Conservation (phyloP, 2,113 vertebrate genomes). For the Heloderma charlesbogerti region DNA sequence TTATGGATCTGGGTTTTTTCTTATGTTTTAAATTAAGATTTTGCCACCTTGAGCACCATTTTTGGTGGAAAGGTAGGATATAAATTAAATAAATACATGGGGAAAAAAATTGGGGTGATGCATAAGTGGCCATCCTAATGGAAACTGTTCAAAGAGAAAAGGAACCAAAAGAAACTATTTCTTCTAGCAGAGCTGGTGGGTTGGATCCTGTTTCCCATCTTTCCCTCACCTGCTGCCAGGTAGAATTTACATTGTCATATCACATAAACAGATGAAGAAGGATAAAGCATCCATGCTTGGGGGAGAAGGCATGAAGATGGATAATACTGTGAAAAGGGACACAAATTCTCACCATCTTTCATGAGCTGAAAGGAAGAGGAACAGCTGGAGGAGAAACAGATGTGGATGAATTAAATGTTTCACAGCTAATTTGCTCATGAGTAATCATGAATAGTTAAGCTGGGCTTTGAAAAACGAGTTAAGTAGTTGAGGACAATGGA, state of each 20-base stretch:
- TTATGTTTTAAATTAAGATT: too few species aligned
- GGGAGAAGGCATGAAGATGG: neutral
- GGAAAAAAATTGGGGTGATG: too few species aligned
- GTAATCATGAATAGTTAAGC: constrained; percentile 15
- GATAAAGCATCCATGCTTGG: neutral
- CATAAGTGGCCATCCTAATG: neutral
- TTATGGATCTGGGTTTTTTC: neutral
- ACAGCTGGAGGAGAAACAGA: neutral
- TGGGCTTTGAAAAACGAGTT: neutral
- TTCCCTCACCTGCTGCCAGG: neutral
- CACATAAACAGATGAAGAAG: neutral
- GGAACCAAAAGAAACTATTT: neutral
- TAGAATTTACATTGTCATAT: neutral
- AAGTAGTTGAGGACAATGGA: constrained; percentile 27
- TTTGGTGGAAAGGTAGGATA: too few species aligned
- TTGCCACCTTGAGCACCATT: too few species aligned
- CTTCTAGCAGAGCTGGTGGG: neutral
- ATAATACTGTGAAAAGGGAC: constrained; percentile 12
- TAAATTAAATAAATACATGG: too few species aligned
- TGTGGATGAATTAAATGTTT: constrained; percentile 9
- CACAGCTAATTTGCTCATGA: constrained; percentile 18
- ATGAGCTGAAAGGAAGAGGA: neutral
- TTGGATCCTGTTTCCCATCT: neutral
- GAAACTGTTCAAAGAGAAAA: neutral
- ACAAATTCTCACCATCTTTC: neutral